Percentiles rank a stretch among this genome's conserved stretches.
phyloP scores from a whole-genome alignment of 2,888 invertebrate genomes.

The Urechis unicinctus region DNA sequence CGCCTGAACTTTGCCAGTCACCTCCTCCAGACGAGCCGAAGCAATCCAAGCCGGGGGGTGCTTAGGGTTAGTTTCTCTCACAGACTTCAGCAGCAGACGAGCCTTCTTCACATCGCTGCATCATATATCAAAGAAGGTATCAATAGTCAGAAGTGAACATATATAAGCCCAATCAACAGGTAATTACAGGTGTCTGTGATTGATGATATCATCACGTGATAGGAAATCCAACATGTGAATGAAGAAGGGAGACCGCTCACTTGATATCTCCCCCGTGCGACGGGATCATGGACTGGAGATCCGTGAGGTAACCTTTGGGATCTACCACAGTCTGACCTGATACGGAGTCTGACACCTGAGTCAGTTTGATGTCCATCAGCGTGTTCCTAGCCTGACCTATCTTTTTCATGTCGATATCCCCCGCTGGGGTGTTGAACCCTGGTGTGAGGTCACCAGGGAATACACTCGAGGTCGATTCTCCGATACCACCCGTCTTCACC shows the following conservation, averaged over 20 bases:
- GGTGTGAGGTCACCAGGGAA: slow-evolving; percentile 37
- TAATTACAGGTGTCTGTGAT: background rate
- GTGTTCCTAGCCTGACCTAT: slow-evolving; percentile 94
- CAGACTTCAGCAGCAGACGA: slow-evolving; percentile 85
- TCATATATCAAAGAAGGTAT: too few species aligned
- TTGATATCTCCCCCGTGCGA: slow-evolving; percentile 97
- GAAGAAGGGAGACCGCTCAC: slow-evolving; percentile 41
- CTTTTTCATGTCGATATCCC: slow-evolving; percentile 90
- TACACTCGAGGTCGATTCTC: slow-evolving; percentile 53
- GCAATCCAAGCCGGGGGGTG: slow-evolving; percentile 99
- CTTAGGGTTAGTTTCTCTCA: slow-evolving; percentile 92
- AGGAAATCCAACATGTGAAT: background rate
- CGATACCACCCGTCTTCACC: slow-evolving; percentile 59
- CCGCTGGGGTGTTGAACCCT: slow-evolving; percentile 52
- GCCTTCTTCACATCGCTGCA: slow-evolving; percentile 90
- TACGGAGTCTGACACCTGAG: slow-evolving; percentile 95
- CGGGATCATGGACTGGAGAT: slow-evolving; percentile 98
- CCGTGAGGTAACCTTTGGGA: slow-evolving; percentile 99
- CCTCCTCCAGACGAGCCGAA: slow-evolving; percentile 94
- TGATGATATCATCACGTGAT: background rate
- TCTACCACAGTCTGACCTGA: slow-evolving; percentile 99
- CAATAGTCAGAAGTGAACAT: background rate
- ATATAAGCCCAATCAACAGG: background rate
- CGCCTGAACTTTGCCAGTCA: slow-evolving; percentile 91
- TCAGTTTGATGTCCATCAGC: slow-evolving; percentile 96